A percentile compares a stretch with the other conserved stretches of the same genome.
Conservation (phyloP, 2,797 vertebrate genomes). For the Peromyscus nudipes region DNA sequence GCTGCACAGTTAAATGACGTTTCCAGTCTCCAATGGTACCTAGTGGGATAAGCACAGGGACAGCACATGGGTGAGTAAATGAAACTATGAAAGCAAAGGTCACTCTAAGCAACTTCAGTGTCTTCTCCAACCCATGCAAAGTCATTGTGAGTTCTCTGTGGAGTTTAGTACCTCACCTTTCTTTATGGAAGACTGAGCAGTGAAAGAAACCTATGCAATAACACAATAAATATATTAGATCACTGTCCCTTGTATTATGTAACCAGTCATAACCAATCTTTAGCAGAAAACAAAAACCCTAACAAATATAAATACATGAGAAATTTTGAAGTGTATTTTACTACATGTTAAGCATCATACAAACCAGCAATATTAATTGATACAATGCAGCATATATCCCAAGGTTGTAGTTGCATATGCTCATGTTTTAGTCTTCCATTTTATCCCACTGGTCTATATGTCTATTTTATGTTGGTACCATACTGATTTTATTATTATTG, state of each 20-base stretch:
- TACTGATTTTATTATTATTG: background rate
- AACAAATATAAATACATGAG: background rate
- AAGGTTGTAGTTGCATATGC: background rate
- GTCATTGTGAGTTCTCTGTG: background rate
- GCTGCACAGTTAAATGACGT: slow-evolving; percentile 86
- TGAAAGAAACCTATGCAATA: background rate
- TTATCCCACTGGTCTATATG: background rate
- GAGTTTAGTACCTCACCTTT: background rate
- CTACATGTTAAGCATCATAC: background rate
- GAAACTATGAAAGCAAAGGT: background rate
- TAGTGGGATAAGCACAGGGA: background rate
- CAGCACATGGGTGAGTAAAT: fast-evolving
- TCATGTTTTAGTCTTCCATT: background rate
- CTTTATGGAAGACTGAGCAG: background rate
- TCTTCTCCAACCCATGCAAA: background rate
- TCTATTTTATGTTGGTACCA: background rate
- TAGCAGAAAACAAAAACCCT: background rate
- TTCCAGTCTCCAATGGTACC: slow-evolving; percentile 88
- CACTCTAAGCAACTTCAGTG: background rate
- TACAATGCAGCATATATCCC: background rate
- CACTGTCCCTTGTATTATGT: background rate
- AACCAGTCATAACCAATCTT: background rate
- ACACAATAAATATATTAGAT: background rate
- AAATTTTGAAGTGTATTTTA: background rate
- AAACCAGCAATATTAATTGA: background rate